Evolutionary conservation across 2,797 vertebrate genomes (phyloP).

Genomic region (Bovichtus diacanthus): DNA sequence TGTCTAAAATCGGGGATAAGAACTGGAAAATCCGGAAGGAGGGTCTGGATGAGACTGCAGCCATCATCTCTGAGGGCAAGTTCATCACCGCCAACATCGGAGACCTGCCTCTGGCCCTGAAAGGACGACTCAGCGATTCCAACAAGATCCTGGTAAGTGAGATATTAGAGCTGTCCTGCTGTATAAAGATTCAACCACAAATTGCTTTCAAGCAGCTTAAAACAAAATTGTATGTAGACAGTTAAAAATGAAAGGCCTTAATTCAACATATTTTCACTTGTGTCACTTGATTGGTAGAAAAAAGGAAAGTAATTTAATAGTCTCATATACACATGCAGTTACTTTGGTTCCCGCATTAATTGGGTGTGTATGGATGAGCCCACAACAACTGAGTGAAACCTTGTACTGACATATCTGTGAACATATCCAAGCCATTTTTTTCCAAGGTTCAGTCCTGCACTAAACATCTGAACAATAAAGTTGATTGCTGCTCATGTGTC

Average conservation of each 20-base stretch:
- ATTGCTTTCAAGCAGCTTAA: no score
- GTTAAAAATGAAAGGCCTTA: no score
- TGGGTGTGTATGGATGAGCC: no score
- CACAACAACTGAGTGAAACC: neutral
- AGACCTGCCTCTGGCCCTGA: conserved; percentile 92
- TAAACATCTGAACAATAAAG: neutral
- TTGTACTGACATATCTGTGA: neutral
- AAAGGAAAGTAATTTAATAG: no score
- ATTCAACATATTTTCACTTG: no score
- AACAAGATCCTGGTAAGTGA: conserved; percentile 96
- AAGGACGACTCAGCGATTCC: conserved; percentile 93
- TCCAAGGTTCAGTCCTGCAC: neutral
- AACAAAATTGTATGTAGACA: no score
- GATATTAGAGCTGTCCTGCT: neutral
- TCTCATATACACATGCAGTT: no score
- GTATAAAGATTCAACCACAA: no score
- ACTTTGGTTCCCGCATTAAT: no score
- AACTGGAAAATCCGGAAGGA: conserved; percentile 99
- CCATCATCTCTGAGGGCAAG: conserved; percentile 96
- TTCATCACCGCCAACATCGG: conserved; percentile 94
- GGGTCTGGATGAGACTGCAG: conserved; percentile 93
- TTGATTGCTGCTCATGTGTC: no score
- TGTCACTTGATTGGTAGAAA: no score
- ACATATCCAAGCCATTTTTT: neutral
- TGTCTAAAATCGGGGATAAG: conserved; percentile 95